Evolutionary conservation across 1,140 invertebrate species (phyloP).

Genomic region (Yoshiicerus persimilis): DNA sequence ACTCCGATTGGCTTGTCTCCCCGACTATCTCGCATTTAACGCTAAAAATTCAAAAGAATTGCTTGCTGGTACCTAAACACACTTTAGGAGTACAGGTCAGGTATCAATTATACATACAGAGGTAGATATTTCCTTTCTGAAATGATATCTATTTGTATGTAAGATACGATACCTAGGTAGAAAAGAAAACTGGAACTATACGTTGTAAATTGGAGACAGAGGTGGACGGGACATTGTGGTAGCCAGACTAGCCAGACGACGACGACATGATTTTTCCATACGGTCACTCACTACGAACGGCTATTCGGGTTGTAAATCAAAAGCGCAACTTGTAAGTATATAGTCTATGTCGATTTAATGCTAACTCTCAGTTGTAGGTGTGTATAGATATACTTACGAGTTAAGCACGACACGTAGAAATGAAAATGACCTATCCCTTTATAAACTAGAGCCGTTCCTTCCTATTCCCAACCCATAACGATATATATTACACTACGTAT

Average conservation of each 20-base stretch:
- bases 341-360: not conserved
- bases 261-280: constrained; percentile 13
- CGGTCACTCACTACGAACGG: not conserved
- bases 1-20: not conserved
- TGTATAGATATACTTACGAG: not conserved
- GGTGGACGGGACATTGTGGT: not conserved
- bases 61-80: not conserved
- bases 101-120: not conserved
- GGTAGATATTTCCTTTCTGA: not conserved
- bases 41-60: not conserved
- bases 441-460: not conserved
- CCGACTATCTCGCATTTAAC: not conserved
- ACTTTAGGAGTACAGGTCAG: not conserved
- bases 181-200: not conserved
- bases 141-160: not conserved
- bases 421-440: not conserved
- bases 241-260: not conserved
- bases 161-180: not conserved
- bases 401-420: not conserved
- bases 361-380: not conserved
- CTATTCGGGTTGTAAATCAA: constrained; percentile 25
- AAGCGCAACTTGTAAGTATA: not conserved
- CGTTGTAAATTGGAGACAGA: constrained; percentile 26
- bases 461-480: not conserved
- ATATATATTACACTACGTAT: not conserved